Evolutionary conservation across 2,888 invertebrate species (phyloP), one percentile per base, ranked within the genome.

Genomic region (Trichopria drosophilae): DNA sequence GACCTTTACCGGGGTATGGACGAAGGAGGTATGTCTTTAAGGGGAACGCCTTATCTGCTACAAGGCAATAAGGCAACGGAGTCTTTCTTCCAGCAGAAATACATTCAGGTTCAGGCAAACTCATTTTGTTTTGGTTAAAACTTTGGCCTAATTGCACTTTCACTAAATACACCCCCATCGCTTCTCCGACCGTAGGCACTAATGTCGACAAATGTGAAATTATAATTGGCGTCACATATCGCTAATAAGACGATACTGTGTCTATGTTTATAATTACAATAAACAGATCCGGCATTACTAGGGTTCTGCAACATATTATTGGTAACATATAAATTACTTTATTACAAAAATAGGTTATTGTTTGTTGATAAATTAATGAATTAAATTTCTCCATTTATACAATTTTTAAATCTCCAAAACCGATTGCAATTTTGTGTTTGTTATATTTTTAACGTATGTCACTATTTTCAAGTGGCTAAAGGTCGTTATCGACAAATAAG

Each of bases 91-190:
- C 36, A 23, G 3, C 31, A 22, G 29, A 26, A 10, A 44, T 26
- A 29, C 20, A 7, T 36, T 29, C 32, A 42, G 51, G 34, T 28
- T 23, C 10, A 22, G 55, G 55, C 10, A 51, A 20, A 40, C 45
- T 48, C 40, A 51, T 40, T 18, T 18, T 16, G 2, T 12, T 39
- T 3, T 40, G 16, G 13, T 24, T 79, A 19, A 55, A 48, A 4
- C 45, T 47, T 10, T 26, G 13, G 7, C 51, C 55, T 6, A n/a
- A 58, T 51, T 15, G 13, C n/a, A 13, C 48, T 50, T 12, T 41
- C 12, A 6, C 40, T 20, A 12, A 55, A 55, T 42, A 57, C 48
- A 6, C 53, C 55, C 7, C 51, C 54, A 42, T 51, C 55, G 37
- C 47, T 53, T 7, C 48, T 23, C 23, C 55, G 45, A n/a, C 57